Evolutionary conservation across 2,797 vertebrate genomes (phyloP), one percentile per base, ranked within the genome.

Genomic region (Pseudotriccus pelzelni): DNA sequence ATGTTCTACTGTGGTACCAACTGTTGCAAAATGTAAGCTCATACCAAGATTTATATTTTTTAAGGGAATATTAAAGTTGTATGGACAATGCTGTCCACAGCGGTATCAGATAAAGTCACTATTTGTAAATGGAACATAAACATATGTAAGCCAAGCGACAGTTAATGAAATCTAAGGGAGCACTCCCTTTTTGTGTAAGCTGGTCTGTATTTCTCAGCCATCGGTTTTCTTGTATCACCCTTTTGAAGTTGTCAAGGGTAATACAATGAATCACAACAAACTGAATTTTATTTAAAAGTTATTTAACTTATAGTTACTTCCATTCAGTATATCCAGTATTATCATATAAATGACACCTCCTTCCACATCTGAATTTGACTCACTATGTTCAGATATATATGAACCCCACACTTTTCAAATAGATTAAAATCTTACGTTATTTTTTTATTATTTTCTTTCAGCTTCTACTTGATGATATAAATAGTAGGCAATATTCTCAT

Each of bases 401-500:
- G 76, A 43, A n/a, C 14, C 18, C 70, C 3, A 44, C 3, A n/a
- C 39, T 81, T 88, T 89, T 68, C 59, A 47, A 87, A 72, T 49
- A 12, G 43, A 67, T 79, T 63, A 72, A 81, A 81, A 55, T 10
- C 55, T 80, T 16, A 3, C 5, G 41, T 73, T 87, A 25, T 56
- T 74, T 86, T 94, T 85, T 72, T 30, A 83, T 10, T 63, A 10
- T 74, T 90, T 93, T 77, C 66, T 94, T 94, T 77, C 68, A 77
- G 39, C 39, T 87, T 78, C 49, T 84, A 87, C 73, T 21, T 85
- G 66, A 89, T 58, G 23, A 90, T 76, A 95, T 70, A 83, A 85
- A 93, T 30, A 93, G 46, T 19, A 89, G 46, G 41, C n/a, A 87
- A 74, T 83, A 94, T 78, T 78, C 47, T 73, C 69, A 83, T 83